phyloP scores from a whole-genome alignment of 1,140 invertebrate species.

The Euura saliciscinereae region DNA sequence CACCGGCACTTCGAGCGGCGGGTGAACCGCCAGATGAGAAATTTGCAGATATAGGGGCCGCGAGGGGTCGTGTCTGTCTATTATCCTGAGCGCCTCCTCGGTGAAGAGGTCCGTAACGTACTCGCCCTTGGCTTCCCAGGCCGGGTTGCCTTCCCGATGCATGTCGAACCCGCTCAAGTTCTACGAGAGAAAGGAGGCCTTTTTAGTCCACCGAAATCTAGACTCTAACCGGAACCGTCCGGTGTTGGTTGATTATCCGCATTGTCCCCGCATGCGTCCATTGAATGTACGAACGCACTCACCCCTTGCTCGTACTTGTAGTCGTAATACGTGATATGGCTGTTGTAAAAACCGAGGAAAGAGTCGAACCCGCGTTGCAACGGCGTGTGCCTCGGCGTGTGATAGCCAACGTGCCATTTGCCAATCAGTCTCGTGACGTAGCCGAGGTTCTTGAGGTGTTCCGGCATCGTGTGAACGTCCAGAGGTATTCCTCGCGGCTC shows the following conservation, averaged over 20 bases:
- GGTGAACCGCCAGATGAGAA: slow-evolving; percentile 71
- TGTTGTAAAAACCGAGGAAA: slow-evolving; percentile 70
- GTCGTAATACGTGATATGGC: slow-evolving; percentile 69
- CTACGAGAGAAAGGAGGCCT: slow-evolving; percentile 31
- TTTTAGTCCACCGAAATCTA: no score
- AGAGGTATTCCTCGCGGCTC: slow-evolving; percentile 65
- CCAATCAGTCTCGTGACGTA: slow-evolving; percentile 73
- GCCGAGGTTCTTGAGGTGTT: slow-evolving; percentile 59
- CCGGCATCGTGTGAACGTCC: slow-evolving; percentile 63
- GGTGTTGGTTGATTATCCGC: background rate
- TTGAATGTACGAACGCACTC: background rate
- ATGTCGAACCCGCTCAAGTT: slow-evolving; percentile 64
- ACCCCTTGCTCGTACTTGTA: slow-evolving; percentile 60
- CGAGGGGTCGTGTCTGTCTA: slow-evolving; percentile 63
- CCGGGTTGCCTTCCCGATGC: slow-evolving; percentile 61
- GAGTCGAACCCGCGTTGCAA: slow-evolving; percentile 69
- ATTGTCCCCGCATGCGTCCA: no score
- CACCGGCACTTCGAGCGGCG: slow-evolving; percentile 64
- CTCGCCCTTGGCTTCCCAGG: slow-evolving; percentile 65
- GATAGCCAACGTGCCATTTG: slow-evolving; percentile 75
- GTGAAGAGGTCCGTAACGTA: slow-evolving; percentile 77
- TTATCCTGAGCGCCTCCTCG: slow-evolving; percentile 65
- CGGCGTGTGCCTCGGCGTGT: slow-evolving; percentile 66
- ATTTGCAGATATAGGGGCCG: slow-evolving; percentile 73
- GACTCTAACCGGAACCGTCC: background rate